Conservation (phyloP, 2,113 vertebrate species). For the Verasper variegatus region DNA sequence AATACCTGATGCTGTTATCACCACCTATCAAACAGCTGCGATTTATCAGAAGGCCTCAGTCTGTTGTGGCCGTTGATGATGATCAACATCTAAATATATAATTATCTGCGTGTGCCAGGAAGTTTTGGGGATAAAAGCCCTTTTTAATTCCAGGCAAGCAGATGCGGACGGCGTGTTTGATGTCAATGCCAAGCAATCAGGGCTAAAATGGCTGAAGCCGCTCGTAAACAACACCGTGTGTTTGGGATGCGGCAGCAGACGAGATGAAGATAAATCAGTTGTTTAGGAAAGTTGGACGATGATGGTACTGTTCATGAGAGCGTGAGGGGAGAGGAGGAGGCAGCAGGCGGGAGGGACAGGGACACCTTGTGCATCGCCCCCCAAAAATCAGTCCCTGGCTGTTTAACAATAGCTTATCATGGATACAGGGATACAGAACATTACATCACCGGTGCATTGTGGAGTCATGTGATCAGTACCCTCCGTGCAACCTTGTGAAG, state of each 20-base stretch:
- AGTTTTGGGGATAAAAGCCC: constrained; percentile 41
- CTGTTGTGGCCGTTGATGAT: constrained; percentile 28
- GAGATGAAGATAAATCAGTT: constrained; percentile 10
- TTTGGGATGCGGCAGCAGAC: background rate
- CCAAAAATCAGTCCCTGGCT: background rate
- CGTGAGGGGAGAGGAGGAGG: constrained; percentile 3
- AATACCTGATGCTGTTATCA: constrained; percentile 12
- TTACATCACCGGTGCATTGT: constrained; percentile 45
- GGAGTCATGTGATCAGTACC: constrained; percentile 41
- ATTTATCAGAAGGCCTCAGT: constrained; percentile 4
- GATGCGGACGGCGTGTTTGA: constrained; percentile 18
- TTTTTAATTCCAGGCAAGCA: constrained; percentile 44
- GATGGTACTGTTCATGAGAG: constrained; percentile 7
- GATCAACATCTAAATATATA: constrained; percentile 50
- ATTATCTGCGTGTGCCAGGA: constrained; percentile 39
- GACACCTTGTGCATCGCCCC: background rate
- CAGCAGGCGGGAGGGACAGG: background rate
- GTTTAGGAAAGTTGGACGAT: constrained; percentile 45
- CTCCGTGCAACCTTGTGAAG: constrained; percentile 37
- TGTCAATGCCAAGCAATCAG: constrained; percentile 31
- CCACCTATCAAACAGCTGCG: constrained; percentile 17
- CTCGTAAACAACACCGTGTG: constrained; percentile 33
- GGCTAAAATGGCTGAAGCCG: constrained; percentile 11
- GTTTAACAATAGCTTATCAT: constrained; percentile 34
- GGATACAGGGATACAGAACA: constrained; percentile 29